A percentile compares a stretch with the other conserved stretches of the same genome.
These are phyloP conservation scores for Sarcoramphus papa DNA, from an alignment of 2,797 vertebrate species.

Conservation along the genomic window DNA sequence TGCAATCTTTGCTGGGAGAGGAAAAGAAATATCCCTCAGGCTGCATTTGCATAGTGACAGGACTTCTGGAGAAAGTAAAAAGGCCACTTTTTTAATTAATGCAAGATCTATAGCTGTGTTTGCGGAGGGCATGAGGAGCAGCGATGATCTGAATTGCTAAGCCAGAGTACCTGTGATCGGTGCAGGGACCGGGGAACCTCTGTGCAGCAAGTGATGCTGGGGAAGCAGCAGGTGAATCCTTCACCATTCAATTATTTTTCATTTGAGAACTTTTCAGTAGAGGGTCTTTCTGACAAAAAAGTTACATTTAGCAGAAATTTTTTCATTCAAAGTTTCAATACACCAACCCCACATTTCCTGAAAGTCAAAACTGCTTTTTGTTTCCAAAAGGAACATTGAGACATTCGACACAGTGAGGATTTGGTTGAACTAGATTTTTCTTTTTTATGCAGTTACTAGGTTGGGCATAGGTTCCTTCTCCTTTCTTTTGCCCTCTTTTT, in stretches of 20 bases:
- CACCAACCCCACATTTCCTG: not conserved
- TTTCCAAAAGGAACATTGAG: not conserved
- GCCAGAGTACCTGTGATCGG: not conserved
- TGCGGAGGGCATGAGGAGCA: not conserved
- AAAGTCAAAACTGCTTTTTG: not conserved
- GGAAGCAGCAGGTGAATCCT: conserved; percentile 6
- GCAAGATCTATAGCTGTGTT: not conserved
- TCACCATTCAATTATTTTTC: not conserved
- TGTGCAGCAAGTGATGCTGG: not conserved
- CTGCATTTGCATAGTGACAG: not conserved
- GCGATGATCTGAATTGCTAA: not conserved
- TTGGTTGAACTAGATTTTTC: not conserved
- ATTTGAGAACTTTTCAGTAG: not conserved
- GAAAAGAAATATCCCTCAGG: conserved; percentile 9
- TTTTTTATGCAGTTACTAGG: not conserved
- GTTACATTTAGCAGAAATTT: not conserved
- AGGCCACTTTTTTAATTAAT: not conserved
- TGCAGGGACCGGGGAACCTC: not conserved
- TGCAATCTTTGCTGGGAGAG: conserved; percentile 51
- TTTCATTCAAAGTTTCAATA: not conserved
- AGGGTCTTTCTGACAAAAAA: not conserved
- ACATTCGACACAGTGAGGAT: not conserved
- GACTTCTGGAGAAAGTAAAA: not conserved
- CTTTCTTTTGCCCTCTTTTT: not conserved
- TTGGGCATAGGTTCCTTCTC: not conserved